Evolutionary conservation across 2,797 vertebrate species (phyloP).

Genomic region (Tamandua tetradactyla): DNA sequence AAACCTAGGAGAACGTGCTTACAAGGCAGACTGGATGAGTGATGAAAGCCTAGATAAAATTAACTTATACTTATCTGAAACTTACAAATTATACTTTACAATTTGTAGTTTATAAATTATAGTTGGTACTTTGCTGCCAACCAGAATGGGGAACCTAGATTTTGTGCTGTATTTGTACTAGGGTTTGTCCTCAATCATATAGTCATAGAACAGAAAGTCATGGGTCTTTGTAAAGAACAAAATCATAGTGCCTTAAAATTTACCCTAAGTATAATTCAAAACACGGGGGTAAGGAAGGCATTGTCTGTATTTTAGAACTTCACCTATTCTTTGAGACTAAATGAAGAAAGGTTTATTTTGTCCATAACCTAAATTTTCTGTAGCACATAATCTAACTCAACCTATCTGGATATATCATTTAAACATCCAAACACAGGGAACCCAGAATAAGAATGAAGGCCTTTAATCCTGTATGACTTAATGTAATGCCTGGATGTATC

Average conservation of each 20-base stretch:
- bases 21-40: conserved; percentile 12
- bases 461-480: too few species aligned
- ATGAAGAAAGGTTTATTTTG: too few species aligned
- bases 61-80: conserved; percentile 45
- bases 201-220: background rate
- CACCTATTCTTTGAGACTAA: too few species aligned
- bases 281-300: too few species aligned
- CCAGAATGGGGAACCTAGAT: background rate
- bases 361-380: too few species aligned
- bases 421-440: too few species aligned
- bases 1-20: background rate
- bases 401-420: too few species aligned
- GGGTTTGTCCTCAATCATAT: background rate
- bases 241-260: conserved; percentile 20
- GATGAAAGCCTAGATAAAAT: conserved; percentile 16
- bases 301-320: too few species aligned
- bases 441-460: too few species aligned
- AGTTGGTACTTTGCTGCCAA: conserved; percentile 12
- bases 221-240: background rate
- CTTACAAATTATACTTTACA: conserved; percentile 36
- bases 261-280: too few species aligned
- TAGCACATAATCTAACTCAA: too few species aligned
- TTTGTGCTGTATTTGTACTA: background rate
- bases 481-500: too few species aligned
- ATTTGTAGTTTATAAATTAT: conserved; percentile 28